These are phyloP conservation scores for Cheilosia scutellata DNA, from an alignment of 2,888 invertebrate genomes.

Conservation along the genomic window DNA sequence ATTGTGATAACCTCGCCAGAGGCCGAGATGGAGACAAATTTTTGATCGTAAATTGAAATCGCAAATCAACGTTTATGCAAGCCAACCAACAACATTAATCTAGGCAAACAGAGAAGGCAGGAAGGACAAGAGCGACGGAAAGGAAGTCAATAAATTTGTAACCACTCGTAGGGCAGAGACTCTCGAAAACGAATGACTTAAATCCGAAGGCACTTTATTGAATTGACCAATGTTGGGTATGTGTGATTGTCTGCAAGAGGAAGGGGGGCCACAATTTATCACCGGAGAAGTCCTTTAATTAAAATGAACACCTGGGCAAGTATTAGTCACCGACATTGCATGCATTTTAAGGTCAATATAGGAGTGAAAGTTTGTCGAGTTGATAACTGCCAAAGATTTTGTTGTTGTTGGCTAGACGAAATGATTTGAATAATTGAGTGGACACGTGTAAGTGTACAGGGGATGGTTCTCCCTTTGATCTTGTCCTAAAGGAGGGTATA, in stretches of 20 bases:
- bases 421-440: conserved; percentile 67
- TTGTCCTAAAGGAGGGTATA: neutral
- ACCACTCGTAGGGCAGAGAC: conserved; percentile 26
- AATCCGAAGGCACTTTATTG: conserved; percentile 38
- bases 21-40: conserved; percentile 42
- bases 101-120: neutral
- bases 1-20: conserved; percentile 15
- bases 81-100: conserved; percentile 36
- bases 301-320: conserved; percentile 56
- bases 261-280: conserved; percentile 47
- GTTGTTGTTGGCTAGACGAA: conserved; percentile 29
- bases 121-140: neutral
- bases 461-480: neutral
- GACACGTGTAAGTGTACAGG: neutral
- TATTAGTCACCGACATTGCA: conserved; percentile 15
- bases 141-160: conserved; percentile 51
- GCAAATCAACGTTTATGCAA: conserved; percentile 58
- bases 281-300: conserved; percentile 58
- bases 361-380: conserved; percentile 46
- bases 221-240: neutral
- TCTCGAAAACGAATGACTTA: conserved; percentile 51
- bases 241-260: neutral
- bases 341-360: conserved; percentile 34
- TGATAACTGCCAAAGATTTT: conserved; percentile 45
- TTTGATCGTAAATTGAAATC: conserved; percentile 63